A percentile compares a stretch with the other conserved stretches of the same genome.
phyloP scores from a whole-genome alignment of 2,113 vertebrate species.

The Propithecus coquereli region DNA sequence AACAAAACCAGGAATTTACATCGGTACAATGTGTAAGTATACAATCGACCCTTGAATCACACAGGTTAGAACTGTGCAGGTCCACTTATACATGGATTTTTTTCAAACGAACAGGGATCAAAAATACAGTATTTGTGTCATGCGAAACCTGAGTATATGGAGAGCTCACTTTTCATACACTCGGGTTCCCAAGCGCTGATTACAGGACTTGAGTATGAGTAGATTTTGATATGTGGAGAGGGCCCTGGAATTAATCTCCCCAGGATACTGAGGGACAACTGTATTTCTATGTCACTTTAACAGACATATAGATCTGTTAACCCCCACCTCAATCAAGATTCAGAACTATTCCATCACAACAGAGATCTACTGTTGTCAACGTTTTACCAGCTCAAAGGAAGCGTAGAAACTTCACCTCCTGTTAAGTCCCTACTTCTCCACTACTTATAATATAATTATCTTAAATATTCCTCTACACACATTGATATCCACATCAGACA shows the following conservation, averaged over 20 bases:
- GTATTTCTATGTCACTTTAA: neutral
- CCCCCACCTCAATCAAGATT: neutral
- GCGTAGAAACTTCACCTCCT: neutral
- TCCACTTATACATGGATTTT: neutral
- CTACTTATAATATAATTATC: neutral
- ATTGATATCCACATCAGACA: neutral
- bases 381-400: neutral
- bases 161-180: neutral
- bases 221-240: neutral
- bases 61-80: neutral
- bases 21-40: neutral
- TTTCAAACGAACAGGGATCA: neutral
- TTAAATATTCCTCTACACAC: neutral
- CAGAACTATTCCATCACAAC: neutral
- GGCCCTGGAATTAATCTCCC: neutral
- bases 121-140: neutral
- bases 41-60: neutral
- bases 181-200: neutral
- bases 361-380: neutral
- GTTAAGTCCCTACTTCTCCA: neutral
- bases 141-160: neutral
- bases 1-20: neutral
- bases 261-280: neutral
- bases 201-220: neutral
- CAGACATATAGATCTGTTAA: neutral